Conservation (phyloP, 1,140 invertebrate species). For the Colletes latitarsis region DNA sequence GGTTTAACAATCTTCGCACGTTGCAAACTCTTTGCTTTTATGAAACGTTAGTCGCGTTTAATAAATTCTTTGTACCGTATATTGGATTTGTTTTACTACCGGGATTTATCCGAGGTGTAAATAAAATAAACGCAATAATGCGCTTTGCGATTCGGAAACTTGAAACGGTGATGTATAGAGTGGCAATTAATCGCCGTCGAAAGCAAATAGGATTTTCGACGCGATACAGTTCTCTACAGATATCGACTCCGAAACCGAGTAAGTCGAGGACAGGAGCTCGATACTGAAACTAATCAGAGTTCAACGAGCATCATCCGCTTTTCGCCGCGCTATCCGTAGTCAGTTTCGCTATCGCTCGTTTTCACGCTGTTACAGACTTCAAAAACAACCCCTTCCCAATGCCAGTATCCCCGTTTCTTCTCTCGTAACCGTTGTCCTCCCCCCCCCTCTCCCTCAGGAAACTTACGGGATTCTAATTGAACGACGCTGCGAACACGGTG, state of each 20-base stretch:
- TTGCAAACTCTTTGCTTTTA: no score
- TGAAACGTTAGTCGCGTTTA: no score
- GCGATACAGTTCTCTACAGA: not conserved
- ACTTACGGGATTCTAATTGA: not conserved
- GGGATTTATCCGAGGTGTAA: no score
- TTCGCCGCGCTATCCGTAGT: not conserved
- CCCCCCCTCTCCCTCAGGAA: no score
- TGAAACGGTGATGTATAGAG: not conserved
- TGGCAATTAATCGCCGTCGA: not conserved
- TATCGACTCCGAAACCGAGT: not conserved
- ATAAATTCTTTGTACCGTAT: no score
- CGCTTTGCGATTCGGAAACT: no score
- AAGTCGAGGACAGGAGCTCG: not conserved
- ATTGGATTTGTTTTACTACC: no score
- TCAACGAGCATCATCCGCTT: not conserved
- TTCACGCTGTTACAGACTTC: conserved; percentile 7
- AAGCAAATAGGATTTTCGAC: not conserved
- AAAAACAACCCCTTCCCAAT: not conserved
- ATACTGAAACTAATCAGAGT: not conserved
- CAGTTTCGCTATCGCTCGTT: not conserved
- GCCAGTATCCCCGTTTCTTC: not conserved
- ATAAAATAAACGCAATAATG: no score
- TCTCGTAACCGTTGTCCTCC: not conserved
- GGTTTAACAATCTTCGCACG: no score
- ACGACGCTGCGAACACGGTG: not conserved